A percentile compares a stretch with the other conserved stretches of the same genome.
Conservation (phyloP, 2,797 vertebrate genomes). For the Tinamus major region DNA sequence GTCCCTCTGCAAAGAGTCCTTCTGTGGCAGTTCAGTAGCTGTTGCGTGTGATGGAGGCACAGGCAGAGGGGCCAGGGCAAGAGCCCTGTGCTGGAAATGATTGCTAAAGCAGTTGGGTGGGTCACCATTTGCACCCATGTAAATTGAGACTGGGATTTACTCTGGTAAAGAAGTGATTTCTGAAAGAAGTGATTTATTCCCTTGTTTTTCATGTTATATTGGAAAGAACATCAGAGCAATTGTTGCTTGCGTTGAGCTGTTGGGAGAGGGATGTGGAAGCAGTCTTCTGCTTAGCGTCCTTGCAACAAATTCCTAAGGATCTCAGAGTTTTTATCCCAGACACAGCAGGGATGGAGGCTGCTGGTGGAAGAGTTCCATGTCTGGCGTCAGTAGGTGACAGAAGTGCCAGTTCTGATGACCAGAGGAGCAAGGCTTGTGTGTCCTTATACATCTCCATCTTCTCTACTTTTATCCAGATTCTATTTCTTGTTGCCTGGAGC, state of each 20-base stretch:
- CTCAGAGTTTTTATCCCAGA: neutral
- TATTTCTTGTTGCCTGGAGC: slow-evolving; percentile 24
- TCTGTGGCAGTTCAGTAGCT: neutral
- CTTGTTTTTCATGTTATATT: neutral
- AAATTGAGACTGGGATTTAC: neutral
- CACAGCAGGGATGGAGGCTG: neutral
- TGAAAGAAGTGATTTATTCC: neutral
- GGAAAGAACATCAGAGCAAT: neutral
- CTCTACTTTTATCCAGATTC: neutral
- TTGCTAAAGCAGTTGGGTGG: neutral
- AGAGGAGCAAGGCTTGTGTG: neutral
- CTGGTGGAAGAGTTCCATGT: neutral
- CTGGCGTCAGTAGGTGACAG: neutral
- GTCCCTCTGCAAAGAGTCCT: neutral
- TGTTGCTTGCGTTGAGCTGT: neutral
- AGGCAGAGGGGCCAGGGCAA: neutral
- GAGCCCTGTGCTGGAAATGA: neutral
- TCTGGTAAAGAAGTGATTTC: neutral
- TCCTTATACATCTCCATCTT: neutral
- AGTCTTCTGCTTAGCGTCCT: neutral
- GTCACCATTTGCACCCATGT: neutral
- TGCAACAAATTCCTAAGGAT: neutral
- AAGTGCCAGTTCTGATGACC: neutral
- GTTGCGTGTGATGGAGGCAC: neutral
- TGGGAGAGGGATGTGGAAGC: neutral